These are phyloP conservation scores for Dendropsophus ebraccatus DNA, from an alignment of 2,113 vertebrate genomes.

Conservation along the genomic window DNA sequence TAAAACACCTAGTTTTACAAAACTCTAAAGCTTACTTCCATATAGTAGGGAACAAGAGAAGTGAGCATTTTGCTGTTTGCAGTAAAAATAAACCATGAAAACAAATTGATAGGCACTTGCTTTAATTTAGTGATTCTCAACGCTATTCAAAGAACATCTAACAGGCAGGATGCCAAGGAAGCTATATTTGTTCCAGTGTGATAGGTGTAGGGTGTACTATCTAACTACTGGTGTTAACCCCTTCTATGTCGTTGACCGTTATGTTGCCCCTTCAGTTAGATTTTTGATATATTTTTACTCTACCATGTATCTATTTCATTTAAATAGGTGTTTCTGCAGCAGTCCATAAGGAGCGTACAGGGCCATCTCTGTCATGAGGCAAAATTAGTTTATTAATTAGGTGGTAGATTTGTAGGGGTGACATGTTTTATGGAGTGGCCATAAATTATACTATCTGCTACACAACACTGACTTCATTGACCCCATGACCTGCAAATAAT, in stretches of 20 bases:
- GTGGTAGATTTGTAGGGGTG: no score
- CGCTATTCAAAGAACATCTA: constrained; percentile 20
- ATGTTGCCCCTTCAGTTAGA: not conserved
- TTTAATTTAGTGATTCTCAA: constrained; percentile 23
- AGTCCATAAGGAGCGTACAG: no score
- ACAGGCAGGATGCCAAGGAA: constrained; percentile 4
- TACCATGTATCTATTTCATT: not conserved
- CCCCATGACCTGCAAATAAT: no score
- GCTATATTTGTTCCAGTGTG: not conserved
- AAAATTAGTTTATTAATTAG: no score
- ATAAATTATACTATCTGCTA: no score
- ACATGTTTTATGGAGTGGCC: no score
- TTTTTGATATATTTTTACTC: no score
- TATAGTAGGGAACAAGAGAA: constrained; percentile 7
- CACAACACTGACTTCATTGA: no score
- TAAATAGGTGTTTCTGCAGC: not conserved
- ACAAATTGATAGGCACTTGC: constrained; percentile 30
- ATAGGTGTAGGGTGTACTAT: not conserved
- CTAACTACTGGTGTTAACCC: not conserved
- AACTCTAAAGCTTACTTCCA: constrained; percentile 8
- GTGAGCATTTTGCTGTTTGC: constrained; percentile 7
- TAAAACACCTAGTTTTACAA: not conserved
- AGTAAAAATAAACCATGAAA: constrained; percentile 22
- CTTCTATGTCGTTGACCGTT: not conserved
- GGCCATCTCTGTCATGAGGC: no score